These are phyloP conservation scores for Notarius quadriscutis DNA, from an alignment of 2,113 vertebrate genomes.

Conservation along the genomic window DNA sequence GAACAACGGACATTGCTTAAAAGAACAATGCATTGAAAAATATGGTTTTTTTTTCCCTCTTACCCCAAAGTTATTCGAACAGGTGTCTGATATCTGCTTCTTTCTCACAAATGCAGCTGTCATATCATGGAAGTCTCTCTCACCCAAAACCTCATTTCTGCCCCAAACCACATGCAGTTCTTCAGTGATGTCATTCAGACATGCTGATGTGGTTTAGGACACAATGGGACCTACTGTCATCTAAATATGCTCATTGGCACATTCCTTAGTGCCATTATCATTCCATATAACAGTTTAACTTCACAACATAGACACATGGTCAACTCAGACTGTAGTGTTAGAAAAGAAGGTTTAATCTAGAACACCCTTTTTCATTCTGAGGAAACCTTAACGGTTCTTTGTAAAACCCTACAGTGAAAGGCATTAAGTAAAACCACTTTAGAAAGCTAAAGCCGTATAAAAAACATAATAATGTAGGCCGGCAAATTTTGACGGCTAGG, in stretches of 20 bases:
- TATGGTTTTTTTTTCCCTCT: neutral
- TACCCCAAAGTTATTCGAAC: neutral
- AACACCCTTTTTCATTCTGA: neutral
- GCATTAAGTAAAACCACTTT: neutral
- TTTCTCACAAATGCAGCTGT: slow-evolving; percentile 4
- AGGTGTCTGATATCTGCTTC: slow-evolving; percentile 16
- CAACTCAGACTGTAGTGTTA: neutral
- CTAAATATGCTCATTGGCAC: neutral
- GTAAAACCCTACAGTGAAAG: neutral
- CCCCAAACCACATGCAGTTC: slow-evolving; percentile 8
- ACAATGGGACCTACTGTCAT: slow-evolving; percentile 33
- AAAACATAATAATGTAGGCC: neutral
- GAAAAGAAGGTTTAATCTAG: neutral
- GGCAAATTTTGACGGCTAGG: neutral
- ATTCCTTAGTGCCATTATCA: slow-evolving; percentile 5
- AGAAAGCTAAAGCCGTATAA: neutral
- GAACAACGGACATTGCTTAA: neutral
- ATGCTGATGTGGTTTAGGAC: slow-evolving; percentile 9
- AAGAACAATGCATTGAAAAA: neutral
- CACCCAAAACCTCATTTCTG: slow-evolving; percentile 14
- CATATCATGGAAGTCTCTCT: neutral
- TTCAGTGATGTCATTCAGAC: slow-evolving; percentile 19
- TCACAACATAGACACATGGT: neutral
- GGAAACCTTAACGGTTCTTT: neutral
- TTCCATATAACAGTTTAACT: neutral